These are phyloP conservation scores for Pasiphila rectangulata DNA, from an alignment of 2,888 invertebrate genomes.

Conservation along the genomic window DNA sequence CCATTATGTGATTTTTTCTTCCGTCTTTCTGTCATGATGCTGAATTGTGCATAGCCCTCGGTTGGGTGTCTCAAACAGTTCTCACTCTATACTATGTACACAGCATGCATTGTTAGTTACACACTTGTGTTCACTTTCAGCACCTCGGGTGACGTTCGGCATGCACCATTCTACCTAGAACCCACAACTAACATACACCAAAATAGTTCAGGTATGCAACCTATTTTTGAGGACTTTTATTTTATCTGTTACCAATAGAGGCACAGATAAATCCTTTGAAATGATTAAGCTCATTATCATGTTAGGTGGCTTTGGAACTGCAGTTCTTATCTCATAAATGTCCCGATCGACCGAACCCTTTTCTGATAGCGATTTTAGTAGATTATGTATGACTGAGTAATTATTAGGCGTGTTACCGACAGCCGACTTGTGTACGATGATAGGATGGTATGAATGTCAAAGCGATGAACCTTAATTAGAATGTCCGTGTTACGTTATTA, in stretches of 20 bases:
- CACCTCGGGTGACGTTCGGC: conserved; percentile 67
- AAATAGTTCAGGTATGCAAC: conserved; percentile 61
- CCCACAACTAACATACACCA: conserved; percentile 79
- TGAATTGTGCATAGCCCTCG: conserved; percentile 71
- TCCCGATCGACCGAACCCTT: conserved; percentile 69
- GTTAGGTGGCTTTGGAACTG: conserved; percentile 68
- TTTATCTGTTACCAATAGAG: conserved; percentile 24
- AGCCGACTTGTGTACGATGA: conserved; percentile 55
- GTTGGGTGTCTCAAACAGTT: conserved; percentile 54
- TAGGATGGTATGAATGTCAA: conserved; percentile 79
- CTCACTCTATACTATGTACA: conserved; percentile 78
- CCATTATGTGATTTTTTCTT: conserved; percentile 83
- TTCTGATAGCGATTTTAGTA: conserved; percentile 76
- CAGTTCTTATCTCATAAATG: conserved; percentile 71
- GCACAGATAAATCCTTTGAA: conserved; percentile 53
- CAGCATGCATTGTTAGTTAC: conserved; percentile 81
- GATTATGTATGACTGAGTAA: conserved; percentile 61
- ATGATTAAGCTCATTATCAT: conserved; percentile 64
- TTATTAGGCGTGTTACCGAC: conserved; percentile 72
- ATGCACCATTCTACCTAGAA: conserved; percentile 81
- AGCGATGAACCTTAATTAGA: conserved; percentile 80
- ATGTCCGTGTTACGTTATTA: conserved; percentile 79
- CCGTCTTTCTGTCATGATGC: conserved; percentile 79
- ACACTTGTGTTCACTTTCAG: conserved; percentile 75
- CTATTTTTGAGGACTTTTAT: conserved; percentile 43